phyloP scores from a whole-genome alignment of 2,113 vertebrate species.

The Syrrhaptes paradoxus region DNA sequence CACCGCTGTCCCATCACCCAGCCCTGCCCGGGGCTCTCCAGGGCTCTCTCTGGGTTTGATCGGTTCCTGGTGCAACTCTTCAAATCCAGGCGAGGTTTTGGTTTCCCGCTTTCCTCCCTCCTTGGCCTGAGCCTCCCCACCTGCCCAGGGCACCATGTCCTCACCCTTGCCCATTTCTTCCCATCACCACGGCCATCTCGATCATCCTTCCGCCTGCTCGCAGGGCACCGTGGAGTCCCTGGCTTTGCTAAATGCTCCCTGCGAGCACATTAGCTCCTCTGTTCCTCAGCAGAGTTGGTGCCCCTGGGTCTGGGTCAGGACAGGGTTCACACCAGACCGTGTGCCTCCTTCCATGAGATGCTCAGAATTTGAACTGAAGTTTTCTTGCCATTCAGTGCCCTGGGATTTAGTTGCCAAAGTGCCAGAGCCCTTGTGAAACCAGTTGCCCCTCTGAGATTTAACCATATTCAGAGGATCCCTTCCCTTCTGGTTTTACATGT shows the following conservation, averaged over 20 bases:
- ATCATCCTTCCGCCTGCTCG: neutral
- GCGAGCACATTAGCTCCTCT: neutral
- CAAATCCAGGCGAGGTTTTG: neutral
- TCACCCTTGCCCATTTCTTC: neutral
- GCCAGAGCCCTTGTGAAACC: neutral
- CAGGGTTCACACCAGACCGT: neutral
- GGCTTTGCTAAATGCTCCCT: neutral
- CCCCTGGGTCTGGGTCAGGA: neutral
- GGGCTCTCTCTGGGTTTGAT: neutral
- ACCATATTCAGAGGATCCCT: too few species aligned
- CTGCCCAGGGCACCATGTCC: neutral
- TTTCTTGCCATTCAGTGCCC: neutral
- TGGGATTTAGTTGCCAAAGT: neutral
- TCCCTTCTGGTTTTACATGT: neutral
- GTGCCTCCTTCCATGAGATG: neutral
- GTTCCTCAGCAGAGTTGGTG: neutral
- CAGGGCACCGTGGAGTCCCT: neutral
- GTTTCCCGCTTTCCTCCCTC: neutral
- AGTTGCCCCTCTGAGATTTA: neutral
- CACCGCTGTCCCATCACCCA: fast-evolving
- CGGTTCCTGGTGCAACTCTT: neutral
- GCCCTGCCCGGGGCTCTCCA: neutral
- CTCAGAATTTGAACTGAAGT: neutral
- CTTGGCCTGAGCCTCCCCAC: neutral
- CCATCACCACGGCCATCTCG: neutral